A percentile compares a stretch with the other conserved stretches of the same genome.
These are phyloP conservation scores for Hoplostethus mediterraneus DNA, from an alignment of 2,797 vertebrate genomes.

Conservation along the genomic window DNA sequence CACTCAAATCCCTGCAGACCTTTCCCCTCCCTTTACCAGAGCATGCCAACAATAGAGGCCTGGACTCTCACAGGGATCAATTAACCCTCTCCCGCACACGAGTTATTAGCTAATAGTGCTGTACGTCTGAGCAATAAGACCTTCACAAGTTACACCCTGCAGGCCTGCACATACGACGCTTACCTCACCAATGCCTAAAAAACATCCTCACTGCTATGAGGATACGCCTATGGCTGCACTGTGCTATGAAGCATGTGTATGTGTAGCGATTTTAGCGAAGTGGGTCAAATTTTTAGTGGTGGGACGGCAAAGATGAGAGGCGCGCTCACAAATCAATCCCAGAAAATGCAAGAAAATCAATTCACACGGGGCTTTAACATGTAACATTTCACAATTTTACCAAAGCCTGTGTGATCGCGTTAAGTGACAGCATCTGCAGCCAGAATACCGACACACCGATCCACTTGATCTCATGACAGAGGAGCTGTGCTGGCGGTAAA, in stretches of 20 bases:
- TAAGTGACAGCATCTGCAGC: conserved; percentile 14
- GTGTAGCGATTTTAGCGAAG: too few relatives aligned
- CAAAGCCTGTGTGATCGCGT: not conserved
- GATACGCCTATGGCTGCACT: conserved; percentile 21
- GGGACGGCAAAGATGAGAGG: too few relatives aligned
- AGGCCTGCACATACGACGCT: conserved; percentile 36
- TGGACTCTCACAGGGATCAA: conserved; percentile 68
- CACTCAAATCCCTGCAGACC: conserved; percentile 34
- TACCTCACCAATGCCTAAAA: conserved; percentile 39
- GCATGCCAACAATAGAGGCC: conserved; percentile 34
- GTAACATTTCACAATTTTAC: not conserved
- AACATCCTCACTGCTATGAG: conserved; percentile 11
- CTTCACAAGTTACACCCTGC: conserved; percentile 38
- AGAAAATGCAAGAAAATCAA: too few relatives aligned
- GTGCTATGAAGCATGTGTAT: too few relatives aligned
- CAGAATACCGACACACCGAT: conserved; percentile 32
- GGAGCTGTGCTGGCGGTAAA: conserved; percentile 19
- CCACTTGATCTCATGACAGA: conserved; percentile 48
- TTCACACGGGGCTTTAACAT: too few relatives aligned
- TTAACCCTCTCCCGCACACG: conserved; percentile 50
- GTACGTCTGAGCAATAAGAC: conserved; percentile 33
- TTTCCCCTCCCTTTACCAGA: conserved; percentile 15
- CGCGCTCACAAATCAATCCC: too few relatives aligned
- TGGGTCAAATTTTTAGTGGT: too few relatives aligned
- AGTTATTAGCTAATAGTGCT: conserved; percentile 53